phyloP scores from a whole-genome alignment of 2,797 vertebrate genomes.

The Gorsachius magnificus region DNA sequence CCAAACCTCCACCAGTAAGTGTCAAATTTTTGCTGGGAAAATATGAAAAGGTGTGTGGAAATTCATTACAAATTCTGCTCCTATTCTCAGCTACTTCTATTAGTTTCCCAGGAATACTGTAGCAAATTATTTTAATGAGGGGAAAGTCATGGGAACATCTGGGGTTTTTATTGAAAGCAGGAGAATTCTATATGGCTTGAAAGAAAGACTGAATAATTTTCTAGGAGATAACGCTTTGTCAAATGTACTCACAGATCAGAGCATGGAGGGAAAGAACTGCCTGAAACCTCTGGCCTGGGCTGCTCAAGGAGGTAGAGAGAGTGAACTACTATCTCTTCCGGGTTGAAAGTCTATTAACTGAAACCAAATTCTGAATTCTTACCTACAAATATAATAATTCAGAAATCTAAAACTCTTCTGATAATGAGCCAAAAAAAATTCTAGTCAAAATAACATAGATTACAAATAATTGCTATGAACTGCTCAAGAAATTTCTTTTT shows the following conservation, averaged over 20 bases:
- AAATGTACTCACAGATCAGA: neutral
- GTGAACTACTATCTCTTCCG: neutral
- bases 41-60: neutral
- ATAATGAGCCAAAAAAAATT: neutral
- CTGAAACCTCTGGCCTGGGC: neutral
- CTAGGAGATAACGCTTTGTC: neutral
- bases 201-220: slow-evolving; percentile 46
- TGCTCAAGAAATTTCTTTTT: neutral
- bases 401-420: neutral
- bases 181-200: slow-evolving; percentile 35
- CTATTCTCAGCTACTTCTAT: slow-evolving; percentile 23
- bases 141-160: slow-evolving; percentile 50
- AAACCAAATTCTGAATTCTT: neutral
- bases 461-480: neutral
- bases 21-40: neutral
- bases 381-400: neutral
- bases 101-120: slow-evolving; percentile 46
- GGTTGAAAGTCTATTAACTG: neutral
- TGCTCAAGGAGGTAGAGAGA: neutral
- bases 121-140: slow-evolving; percentile 56
- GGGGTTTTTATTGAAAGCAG: slow-evolving; percentile 47
- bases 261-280: neutral
- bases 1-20: neutral
- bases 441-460: neutral
- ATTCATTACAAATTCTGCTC: slow-evolving; percentile 34